Conservation (phyloP, 1,140 invertebrate genomes). For the Oryctes rhinoceros region DNA sequence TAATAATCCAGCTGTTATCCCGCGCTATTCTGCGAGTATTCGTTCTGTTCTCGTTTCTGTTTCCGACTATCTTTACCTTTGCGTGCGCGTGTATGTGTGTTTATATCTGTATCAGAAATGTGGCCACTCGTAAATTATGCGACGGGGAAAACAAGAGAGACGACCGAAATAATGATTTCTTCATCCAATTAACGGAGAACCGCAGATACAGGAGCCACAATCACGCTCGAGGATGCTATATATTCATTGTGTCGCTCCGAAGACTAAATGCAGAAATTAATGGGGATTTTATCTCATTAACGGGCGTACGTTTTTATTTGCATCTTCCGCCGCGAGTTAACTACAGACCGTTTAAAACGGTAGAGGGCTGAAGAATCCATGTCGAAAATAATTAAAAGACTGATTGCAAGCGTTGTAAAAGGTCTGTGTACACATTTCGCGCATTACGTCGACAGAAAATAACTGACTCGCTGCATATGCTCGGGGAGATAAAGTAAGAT, state of each 20-base stretch:
- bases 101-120: constrained; percentile 35
- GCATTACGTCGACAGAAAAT: constrained; percentile 3
- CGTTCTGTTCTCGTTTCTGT: not conserved
- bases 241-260: constrained; percentile 53
- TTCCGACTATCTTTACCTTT: not conserved
- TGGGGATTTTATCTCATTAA: constrained; percentile 56
- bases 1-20: not conserved
- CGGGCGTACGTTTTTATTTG: constrained; percentile 51
- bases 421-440: not conserved
- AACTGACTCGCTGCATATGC: not conserved
- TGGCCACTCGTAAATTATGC: constrained; percentile 36
- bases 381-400: constrained; percentile 38
- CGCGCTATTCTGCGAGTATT: not conserved
- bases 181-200: constrained; percentile 53
- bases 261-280: constrained; percentile 54
- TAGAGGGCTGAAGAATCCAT: constrained; percentile 14
- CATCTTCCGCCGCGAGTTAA: constrained; percentile 42
- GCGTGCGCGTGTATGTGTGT: not conserved
- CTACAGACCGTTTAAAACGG: constrained; percentile 31
- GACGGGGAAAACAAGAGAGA: constrained; percentile 36
- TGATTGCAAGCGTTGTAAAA: constrained; percentile 2
- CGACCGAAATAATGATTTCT: constrained; percentile 52
- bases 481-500: constrained; percentile 24
- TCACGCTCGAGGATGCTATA: constrained; percentile 53
- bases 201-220: constrained; percentile 50